A percentile compares a stretch with the other conserved stretches of the same genome.
Conservation (phyloP, 2,888 invertebrate species). For the Acrocyrtus sp. region DNA sequence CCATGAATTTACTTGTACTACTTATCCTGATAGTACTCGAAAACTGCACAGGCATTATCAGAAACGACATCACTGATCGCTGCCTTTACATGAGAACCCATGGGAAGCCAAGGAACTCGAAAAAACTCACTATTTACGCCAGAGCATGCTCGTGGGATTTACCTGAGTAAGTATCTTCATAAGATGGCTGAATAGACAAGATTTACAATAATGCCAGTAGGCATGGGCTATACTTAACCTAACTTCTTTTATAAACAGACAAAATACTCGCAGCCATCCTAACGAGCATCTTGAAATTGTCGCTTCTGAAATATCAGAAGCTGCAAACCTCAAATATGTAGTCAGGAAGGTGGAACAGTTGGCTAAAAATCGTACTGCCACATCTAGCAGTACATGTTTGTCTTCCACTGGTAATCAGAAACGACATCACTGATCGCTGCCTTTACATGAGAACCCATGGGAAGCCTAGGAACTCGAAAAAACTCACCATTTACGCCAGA, state of each 20-base stretch:
- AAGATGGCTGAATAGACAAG: not conserved
- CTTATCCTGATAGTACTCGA: too few relatives aligned
- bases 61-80: constrained; percentile 34
- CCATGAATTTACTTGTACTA: too few relatives aligned
- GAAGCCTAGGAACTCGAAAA: not conserved
- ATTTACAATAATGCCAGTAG: too few relatives aligned
- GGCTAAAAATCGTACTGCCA: constrained; percentile 30
- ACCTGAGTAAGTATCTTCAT: too few relatives aligned
- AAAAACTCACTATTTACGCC: not conserved
- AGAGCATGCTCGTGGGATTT: constrained; percentile 27
- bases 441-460: constrained; percentile 10
- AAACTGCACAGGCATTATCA: too few relatives aligned
- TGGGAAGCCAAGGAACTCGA: not conserved
- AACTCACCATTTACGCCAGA: not conserved
- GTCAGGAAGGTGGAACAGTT: constrained; percentile 9
- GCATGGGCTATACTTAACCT: too few relatives aligned
- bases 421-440: constrained; percentile 34
- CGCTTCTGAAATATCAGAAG: not conserved
- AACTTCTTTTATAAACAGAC: not conserved
- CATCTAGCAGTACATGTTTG: too few relatives aligned
- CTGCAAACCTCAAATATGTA: not conserved
- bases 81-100: constrained; percentile 20
- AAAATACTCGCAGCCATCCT: not conserved
- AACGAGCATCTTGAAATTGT: not conserved
- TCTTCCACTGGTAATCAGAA: constrained; percentile 15